Conservation (phyloP, 92 coral and sea anemone species). For the Siderastrea radians region DNA sequence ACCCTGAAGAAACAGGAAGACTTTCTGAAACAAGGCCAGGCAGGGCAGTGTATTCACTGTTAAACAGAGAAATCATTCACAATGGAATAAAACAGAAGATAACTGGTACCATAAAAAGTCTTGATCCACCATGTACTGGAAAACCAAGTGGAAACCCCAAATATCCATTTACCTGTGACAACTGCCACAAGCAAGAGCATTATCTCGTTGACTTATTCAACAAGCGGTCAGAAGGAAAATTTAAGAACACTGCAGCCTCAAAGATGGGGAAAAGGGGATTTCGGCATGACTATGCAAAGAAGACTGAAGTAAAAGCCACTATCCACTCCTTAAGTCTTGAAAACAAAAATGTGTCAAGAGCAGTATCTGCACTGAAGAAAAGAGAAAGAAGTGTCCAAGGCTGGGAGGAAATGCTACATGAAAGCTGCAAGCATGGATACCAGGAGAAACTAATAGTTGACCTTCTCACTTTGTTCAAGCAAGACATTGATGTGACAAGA, state of each 20-base stretch:
- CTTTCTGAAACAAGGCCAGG: slow-evolving; percentile 10
- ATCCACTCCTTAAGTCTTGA: too few species aligned
- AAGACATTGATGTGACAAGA: slow-evolving; percentile 3
- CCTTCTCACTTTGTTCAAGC: slow-evolving; percentile 15
- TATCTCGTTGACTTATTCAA: too few species aligned
- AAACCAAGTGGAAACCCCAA: too few species aligned
- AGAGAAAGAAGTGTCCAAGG: background rate
- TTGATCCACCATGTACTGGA: background rate
- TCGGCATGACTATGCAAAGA: too few species aligned
- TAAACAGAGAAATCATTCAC: background rate
- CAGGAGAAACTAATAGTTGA: slow-evolving; percentile 49
- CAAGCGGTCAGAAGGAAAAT: too few species aligned
- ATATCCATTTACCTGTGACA: too few species aligned
- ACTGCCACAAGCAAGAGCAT: too few species aligned
- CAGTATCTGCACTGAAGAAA: too few species aligned
- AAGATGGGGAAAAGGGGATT: too few species aligned
- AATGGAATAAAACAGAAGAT: background rate
- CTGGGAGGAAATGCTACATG: slow-evolving; percentile 21
- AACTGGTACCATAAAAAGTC: background rate
- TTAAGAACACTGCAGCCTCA: too few species aligned
- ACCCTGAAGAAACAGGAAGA: slow-evolving; percentile 24
- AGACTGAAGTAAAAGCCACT: too few species aligned
- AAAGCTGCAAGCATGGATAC: slow-evolving; percentile 26
- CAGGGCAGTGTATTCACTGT: slow-evolving; percentile 19
- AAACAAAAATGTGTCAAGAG: too few species aligned